Evolutionary conservation across 1,140 invertebrate species (phyloP).

Genomic region (Choristoneura fumiferana): DNA sequence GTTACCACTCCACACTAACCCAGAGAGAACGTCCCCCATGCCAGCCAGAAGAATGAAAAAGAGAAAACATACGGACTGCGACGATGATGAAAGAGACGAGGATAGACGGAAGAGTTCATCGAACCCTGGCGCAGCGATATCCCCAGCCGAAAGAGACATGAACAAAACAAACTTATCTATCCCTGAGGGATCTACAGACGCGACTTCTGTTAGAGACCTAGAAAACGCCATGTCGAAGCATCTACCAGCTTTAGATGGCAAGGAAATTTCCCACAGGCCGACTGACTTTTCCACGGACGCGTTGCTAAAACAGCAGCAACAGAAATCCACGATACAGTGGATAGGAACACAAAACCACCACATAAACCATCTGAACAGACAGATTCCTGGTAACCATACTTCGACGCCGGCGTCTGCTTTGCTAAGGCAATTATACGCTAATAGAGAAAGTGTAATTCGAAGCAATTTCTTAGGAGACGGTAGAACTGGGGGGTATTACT

Average conservation of each 20-base stretch:
- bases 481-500: constrained; percentile 76
- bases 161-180: constrained; percentile 64
- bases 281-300: constrained; percentile 94
- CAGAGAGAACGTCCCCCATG: constrained; percentile 71
- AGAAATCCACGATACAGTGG: constrained; percentile 95
- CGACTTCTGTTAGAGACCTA: constrained; percentile 91
- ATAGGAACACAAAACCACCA: constrained; percentile 89
- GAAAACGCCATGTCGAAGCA: constrained; percentile 98
- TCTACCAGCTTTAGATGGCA: constrained; percentile 82
- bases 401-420: constrained; percentile 90
- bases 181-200: constrained; percentile 64
- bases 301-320: constrained; percentile 88
- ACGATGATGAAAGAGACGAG: constrained; percentile 70
- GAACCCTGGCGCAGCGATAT: constrained; percentile 59
- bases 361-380: constrained; percentile 82
- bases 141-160: constrained; percentile 61
- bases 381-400: constrained; percentile 74
- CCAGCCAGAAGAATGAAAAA: constrained; percentile 73
- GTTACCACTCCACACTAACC: constrained; percentile 61
- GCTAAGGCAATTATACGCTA: constrained; percentile 93
- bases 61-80: constrained; percentile 68
- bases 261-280: constrained; percentile 83
- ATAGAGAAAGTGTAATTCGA: constrained; percentile 95
- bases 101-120: constrained; percentile 81
- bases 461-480: constrained; percentile 89